A percentile compares a stretch with the other conserved stretches of the same genome.
phyloP scores from a whole-genome alignment of 2,888 invertebrate species.

The Drosophila robusta region DNA sequence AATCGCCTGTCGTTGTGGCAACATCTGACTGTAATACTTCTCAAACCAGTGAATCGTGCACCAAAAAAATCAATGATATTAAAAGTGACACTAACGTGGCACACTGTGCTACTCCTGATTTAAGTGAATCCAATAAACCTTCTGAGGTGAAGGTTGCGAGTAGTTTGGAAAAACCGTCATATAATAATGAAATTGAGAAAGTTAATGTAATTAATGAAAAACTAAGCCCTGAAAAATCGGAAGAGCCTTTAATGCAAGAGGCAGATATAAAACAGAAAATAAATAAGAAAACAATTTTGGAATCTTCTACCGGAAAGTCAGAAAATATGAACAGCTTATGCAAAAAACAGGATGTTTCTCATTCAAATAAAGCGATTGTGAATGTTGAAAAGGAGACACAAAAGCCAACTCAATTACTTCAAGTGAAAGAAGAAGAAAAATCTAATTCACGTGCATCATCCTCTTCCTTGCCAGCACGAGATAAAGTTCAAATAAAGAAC shows the following conservation, averaged over 20 bases:
- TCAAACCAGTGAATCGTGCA: conserved; percentile 8
- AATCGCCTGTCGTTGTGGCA: neutral
- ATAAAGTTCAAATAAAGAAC: conserved; percentile 73
- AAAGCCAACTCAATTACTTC: conserved; percentile 59
- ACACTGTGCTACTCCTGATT: neutral
- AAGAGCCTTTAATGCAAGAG: conserved; percentile 17
- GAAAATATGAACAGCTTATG: conserved; percentile 32
- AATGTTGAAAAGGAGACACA: conserved; percentile 47
- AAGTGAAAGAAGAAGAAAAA: conserved; percentile 81
- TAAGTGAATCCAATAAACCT: conserved; percentile 9
- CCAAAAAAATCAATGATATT: conserved; percentile 3
- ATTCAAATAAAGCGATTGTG: conserved; percentile 35
- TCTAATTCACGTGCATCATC: conserved; percentile 46
- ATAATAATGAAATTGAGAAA: conserved; percentile 27
- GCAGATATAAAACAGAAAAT: conserved; percentile 53
- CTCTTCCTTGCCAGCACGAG: conserved; percentile 58
- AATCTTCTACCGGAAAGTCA: conserved; percentile 28
- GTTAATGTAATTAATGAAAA: conserved; percentile 17
- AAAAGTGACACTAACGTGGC: conserved; percentile 8
- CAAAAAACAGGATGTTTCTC: conserved; percentile 47
- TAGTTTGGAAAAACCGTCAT: conserved; percentile 9
- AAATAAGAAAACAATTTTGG: conserved; percentile 41
- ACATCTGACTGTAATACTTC: neutral
- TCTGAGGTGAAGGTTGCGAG: conserved; percentile 7
- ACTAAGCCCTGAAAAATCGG: conserved; percentile 14